A percentile compares a stretch with the other conserved stretches of the same genome.
These are phyloP conservation scores for Icerya purchasi DNA, from an alignment of 2,888 invertebrate genomes.

Conservation along the genomic window DNA sequence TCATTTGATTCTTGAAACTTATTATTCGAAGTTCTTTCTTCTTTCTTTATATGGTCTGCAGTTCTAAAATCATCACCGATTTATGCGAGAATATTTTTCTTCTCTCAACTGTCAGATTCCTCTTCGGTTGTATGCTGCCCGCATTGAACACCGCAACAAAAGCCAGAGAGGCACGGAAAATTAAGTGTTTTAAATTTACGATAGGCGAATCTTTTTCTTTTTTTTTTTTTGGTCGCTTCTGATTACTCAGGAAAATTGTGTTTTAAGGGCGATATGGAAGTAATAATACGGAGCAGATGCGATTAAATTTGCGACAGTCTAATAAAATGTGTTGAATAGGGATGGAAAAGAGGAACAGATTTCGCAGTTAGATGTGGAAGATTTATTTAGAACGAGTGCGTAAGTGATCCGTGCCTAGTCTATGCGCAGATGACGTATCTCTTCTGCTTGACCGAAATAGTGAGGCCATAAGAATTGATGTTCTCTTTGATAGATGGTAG, in stretches of 20 bases:
- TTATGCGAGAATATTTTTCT: too few species aligned
- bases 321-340: not conserved
- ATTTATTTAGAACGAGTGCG: not conserved
- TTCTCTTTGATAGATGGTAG: too few species aligned
- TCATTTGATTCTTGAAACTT: too few species aligned
- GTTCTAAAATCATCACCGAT: too few species aligned
- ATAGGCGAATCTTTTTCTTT: not conserved
- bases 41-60: too few species aligned
- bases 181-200: not conserved
- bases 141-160: not conserved
- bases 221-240: not conserved
- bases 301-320: not conserved
- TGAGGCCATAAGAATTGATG: too few species aligned
- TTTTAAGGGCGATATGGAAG: not conserved
- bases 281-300: not conserved
- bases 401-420: not conserved
- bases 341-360: not conserved
- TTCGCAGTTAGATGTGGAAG: not conserved
- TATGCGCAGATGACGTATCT: not conserved
- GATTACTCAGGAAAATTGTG: not conserved
- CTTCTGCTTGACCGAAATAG: too few species aligned
- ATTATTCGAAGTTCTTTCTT: too few species aligned
- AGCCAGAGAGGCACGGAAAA: not conserved
- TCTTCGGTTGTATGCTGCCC: too few species aligned
- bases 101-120: too few species aligned